Evolutionary conservation across 2,797 vertebrate species (phyloP), one percentile per base, ranked within the genome.

Genomic region (Sebastes nivosus): DNA sequence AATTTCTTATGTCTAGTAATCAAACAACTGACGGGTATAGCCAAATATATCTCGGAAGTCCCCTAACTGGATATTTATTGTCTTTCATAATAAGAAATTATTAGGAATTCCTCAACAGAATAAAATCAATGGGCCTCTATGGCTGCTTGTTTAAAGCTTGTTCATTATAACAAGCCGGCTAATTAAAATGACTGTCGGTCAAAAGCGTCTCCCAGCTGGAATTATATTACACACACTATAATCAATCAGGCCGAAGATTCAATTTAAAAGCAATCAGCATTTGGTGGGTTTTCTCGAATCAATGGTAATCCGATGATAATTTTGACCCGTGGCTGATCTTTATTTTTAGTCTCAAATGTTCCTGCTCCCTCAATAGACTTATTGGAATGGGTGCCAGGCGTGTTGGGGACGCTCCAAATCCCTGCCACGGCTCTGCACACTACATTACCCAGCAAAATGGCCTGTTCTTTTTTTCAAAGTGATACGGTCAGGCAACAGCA

Each of bases 221-320:
- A 94, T 94, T 90, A 86, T 92, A 92, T 94, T 94, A 90, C 81
- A 84, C 65, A 67, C 67, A 10, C 86, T 12, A 66, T 84, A 88
- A 96, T 96, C 94, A 94, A 94, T 96, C 93, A 94, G 88, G 75
- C 65, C 72, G 29, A 57, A 86, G 88, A 96, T 95, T 95, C 69
- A 92, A 95, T 96, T 95, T 95, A 93, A 94, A 95, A 94, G 90
- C 92, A 94, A 95, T 96, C 94, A 94, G 93, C 83, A 75, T 94
- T 91, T 88, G 85, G 88, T 85, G 70, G 81, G 81, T 88, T 93
- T 93, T 92, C 83, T 84, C 79, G 12, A 88, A 93, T 96, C 95
- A 87, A 95, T 96, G 83, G 70, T 96, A 96, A 96, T 93, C 88
- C 4, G 74, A 95, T 96, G 91, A 94, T 94, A 93, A 94, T 93